phyloP scores from a whole-genome alignment of 2,797 vertebrate species.

The Leptodactylus fallax region DNA sequence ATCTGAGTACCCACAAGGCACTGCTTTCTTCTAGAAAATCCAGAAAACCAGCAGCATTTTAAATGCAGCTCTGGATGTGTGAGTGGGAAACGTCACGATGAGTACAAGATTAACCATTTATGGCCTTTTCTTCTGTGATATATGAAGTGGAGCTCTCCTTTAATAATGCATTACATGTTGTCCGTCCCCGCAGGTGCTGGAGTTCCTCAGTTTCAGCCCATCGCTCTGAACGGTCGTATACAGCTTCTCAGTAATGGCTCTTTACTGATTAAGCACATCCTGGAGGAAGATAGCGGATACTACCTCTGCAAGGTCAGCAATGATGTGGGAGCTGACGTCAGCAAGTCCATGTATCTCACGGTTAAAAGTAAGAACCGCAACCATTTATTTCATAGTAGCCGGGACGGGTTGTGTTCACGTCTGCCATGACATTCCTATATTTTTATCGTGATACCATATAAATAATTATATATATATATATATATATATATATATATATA shows the following conservation, averaged over 20 bases:
- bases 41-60: neutral
- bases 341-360: conserved; percentile 99
- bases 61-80: neutral
- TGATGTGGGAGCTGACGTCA: conserved; percentile 99
- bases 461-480: too few relatives aligned
- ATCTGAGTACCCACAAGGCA: neutral
- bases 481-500: too few relatives aligned
- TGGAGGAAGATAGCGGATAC: conserved; percentile 97
- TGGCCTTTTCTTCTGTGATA: too few relatives aligned
- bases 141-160: too few relatives aligned
- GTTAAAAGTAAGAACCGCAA: conserved; percentile 94
- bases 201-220: conserved; percentile 96
- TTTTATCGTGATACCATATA: neutral
- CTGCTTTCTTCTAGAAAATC: too few relatives aligned
- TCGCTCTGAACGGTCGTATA: conserved; percentile 90
- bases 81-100: too few relatives aligned
- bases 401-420: neutral
- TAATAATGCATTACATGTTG: neutral
- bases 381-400: conserved; percentile 67
- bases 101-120: too few relatives aligned
- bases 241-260: conserved; percentile 95
- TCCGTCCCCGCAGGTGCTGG: conserved; percentile 83
- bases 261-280: conserved; percentile 94
- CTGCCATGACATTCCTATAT: neutral
- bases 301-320: conserved; percentile 99